Base-by-base conservation (phyloP, 2,888 invertebrate species). In the Conistra vaccinii region DNA sequence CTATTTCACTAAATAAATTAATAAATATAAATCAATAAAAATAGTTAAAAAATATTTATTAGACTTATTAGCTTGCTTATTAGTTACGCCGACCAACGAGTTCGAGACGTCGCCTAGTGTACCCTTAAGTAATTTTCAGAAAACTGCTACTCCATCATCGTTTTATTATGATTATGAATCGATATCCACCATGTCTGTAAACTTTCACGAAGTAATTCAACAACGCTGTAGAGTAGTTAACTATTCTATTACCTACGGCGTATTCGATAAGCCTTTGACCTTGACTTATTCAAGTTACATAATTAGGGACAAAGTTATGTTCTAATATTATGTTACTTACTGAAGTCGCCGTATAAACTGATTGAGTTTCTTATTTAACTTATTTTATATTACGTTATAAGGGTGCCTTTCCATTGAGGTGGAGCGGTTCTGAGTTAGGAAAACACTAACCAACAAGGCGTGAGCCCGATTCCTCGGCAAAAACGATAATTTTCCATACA, bases 361-460 rank as follows among this genome's bases (percentile, higher is more conserved):
- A 80, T 75, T 68, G 60, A 69, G 51, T 75, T 66, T 66, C 3
- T 48, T 20, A 65, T 69, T 60, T 69, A 69, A 80, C 72, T 67
- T 67, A 20, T 32, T 62, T 71, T 42, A 26, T 78, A 60, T 73
- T 57, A 55, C 23, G 1, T 5, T 32, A 12, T 74, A 23, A 75
- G n/a, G 63, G 14, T 57, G 2, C 14, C 1, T 17, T 45, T 39
- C 3, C 29, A 57, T 45, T 57, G 35, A 9, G 17, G 55, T 9
- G 26, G 29, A 29, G 7, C 12, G 23, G 57, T 26, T 2, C 14
- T 0, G 5, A 12, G 14, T 17, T 17, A 29, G 55, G 48, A 48
- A 48, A 20, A 20, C 48, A 20, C 7, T 48, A 45, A 48, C 7
- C 17, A 45, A 6, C 17, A 45, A 6, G 1, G 6, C 20, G 6